Base-by-base conservation (phyloP, 2,888 invertebrate genomes). In the Drosophila neoperkinsi region DNA sequence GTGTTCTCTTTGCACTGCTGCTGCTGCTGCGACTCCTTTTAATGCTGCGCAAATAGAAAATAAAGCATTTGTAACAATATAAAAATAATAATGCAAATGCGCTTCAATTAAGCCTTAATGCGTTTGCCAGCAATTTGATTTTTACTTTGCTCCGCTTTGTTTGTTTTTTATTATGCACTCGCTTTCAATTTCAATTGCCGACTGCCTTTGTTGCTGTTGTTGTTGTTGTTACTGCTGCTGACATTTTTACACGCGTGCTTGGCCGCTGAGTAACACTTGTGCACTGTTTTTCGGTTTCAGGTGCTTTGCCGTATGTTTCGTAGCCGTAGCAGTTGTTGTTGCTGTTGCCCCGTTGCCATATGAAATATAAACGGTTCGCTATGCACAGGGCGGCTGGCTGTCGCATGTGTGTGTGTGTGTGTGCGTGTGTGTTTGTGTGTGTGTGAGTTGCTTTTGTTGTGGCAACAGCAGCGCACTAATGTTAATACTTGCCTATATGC, bases 291-390 rank as follows among this genome's bases (percentile, higher is more conserved):
- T 72, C 77, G 80, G 71, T 82, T 79, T 84, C 73, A 70, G 80
- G 80, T 79, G 69, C 62, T 77, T 71, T 73, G 63, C 71, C 73
- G 73, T 71, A 66, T 69, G 81, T 66, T 69, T 79, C 66, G 73
- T 67, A 60, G 67, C 69, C 65, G 75, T 78, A 43, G 58, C 61
- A 55, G 57, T 66, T 69, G 57, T 36, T 36, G 62, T 61, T 74
- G 73, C 72, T 81, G 81, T 79, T 46, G 16, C 25, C 25, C 71
- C 81, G 78, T 75, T 76, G 50, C 73, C 81, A 38, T 91, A 91
- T 92, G 92, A 91, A 92, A 91, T 92, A 91, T 90, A 92, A 92
- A 88, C 92, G 84, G 88, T 90, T 82, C 91, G 79, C 81, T 88
- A 90, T 91, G 88, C 85, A 78, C 89, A 88, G 68, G 73, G 73